Evolutionary conservation across 1,140 invertebrate species (phyloP).

Genomic region (Calliopsis andreniformis): DNA sequence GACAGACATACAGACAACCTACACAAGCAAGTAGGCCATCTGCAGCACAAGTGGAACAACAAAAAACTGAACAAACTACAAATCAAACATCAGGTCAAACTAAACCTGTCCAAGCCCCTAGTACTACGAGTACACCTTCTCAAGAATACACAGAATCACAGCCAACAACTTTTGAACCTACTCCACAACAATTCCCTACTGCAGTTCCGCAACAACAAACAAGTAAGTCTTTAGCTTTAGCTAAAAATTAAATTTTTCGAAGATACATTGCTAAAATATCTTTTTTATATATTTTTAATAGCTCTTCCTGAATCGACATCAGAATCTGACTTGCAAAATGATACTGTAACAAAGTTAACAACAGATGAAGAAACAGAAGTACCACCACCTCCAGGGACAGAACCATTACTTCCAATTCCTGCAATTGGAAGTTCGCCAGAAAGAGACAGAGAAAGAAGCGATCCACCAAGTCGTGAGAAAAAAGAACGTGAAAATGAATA

Average conservation of each 20-base stretch:
- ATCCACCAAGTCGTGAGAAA: constrained; percentile 64
- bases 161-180: constrained; percentile 43
- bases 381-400: constrained; percentile 79
- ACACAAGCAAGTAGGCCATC: constrained; percentile 57
- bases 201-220: constrained; percentile 46
- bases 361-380: constrained; percentile 77
- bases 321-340: constrained; percentile 69
- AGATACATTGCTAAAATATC: no score
- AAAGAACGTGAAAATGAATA: constrained; percentile 73
- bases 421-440: constrained; percentile 67
- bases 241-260: background rate
- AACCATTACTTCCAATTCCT: constrained; percentile 78
- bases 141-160: constrained; percentile 58
- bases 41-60: constrained; percentile 44
- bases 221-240: constrained; percentile 56
- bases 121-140: constrained; percentile 20
- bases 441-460: constrained; percentile 64
- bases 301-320: constrained; percentile 67
- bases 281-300: constrained; percentile 58
- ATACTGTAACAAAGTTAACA: constrained; percentile 67
- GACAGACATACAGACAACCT: constrained; percentile 67
- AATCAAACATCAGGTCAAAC: constrained; percentile 35
- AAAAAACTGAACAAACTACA: constrained; percentile 54
- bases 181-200: constrained; percentile 32
- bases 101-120: constrained; percentile 44